phyloP scores from a whole-genome alignment of 2,888 invertebrate species.

The Rhamnusium bicolor region DNA sequence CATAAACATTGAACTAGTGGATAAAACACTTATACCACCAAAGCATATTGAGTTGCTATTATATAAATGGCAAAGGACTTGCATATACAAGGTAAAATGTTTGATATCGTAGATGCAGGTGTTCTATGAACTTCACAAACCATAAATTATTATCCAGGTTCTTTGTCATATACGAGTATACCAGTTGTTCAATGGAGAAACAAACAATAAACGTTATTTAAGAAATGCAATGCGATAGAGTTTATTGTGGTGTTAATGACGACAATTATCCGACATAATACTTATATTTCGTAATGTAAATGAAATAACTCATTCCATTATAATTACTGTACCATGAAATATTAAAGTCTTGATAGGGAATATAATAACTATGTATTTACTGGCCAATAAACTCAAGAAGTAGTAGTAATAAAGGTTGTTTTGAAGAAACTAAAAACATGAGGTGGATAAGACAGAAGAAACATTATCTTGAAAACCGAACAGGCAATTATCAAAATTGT shows the following conservation, averaged over 20 bases:
- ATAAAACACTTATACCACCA: background rate
- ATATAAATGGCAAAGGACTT: conserved; percentile 18
- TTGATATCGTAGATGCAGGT: conserved; percentile 38
- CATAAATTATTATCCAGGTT: conserved; percentile 24
- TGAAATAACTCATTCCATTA: background rate
- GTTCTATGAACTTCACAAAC: conserved; percentile 33
- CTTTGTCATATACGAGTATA: conserved; percentile 16
- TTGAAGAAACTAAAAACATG: background rate
- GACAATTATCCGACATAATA: conserved; percentile 3
- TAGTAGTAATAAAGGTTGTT: background rate
- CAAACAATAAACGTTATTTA: conserved; percentile 27
- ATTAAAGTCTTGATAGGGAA: background rate
- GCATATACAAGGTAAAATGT: conserved; percentile 28
- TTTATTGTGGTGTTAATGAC: conserved; percentile 14
- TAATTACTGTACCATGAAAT: background rate
- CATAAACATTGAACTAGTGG: conserved; percentile 13
- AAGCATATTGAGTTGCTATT: conserved; percentile 9
- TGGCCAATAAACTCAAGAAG: background rate
- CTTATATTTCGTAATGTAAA: background rate
- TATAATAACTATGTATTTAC: background rate
- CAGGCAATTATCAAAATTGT: no score
- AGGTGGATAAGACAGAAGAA: no score
- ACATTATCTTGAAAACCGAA: no score
- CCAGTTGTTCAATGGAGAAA: conserved; percentile 23
- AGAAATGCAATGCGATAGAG: conserved; percentile 10